Evolutionary conservation across 2,113 vertebrate species (phyloP), one percentile per base, ranked within the genome.

Genomic region (Haliaeetus leucogaster): DNA sequence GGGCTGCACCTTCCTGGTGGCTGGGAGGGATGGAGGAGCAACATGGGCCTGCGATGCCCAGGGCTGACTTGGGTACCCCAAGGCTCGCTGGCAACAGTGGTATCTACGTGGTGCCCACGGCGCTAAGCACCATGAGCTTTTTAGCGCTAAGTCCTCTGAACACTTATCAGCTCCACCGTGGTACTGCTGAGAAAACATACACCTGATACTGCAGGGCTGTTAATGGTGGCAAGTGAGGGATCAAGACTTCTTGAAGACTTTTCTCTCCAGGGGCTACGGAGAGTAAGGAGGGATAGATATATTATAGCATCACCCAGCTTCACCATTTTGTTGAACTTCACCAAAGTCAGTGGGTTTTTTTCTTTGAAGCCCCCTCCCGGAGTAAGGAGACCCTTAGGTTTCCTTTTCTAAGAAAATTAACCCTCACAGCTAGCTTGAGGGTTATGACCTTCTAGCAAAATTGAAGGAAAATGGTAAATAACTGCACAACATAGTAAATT

Each of bases 1-100:
- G 36, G 40, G 34, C 20, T 81, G 65, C 1, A 2, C 36, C 16
- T 55, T 77, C 27, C 73, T 42, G 15, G 27, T 59, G 19, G 3
- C 14, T 74, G 38, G 34, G 40, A 77, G 59, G 36, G 29, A 66
- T 34, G n/a, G 42, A 82, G 71, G 19, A 63, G 47, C 9, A 30
- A 23, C 2, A 0, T 25, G 16, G 68, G 36, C 22, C n/a, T 88
- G 56, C 0, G 1, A 45, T 1, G 2, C 66, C 40, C 13, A 23
- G 17, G 43, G 19, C 34, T 90, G 38, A 19, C 23, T 40, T 40
- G 62, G 22, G 23, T 80, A 27, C 16, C 36, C 30, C 63, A 78
- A 1, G 12, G 42, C 45, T 78, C 6, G 0, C 6, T 68, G 74
- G 16, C 40, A 16, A 67, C 36, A 71, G 10, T 66, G 13, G 61